These are phyloP conservation scores for Anguilla megastoma DNA, from an alignment of 2,797 vertebrate species.

Conservation along the genomic window DNA sequence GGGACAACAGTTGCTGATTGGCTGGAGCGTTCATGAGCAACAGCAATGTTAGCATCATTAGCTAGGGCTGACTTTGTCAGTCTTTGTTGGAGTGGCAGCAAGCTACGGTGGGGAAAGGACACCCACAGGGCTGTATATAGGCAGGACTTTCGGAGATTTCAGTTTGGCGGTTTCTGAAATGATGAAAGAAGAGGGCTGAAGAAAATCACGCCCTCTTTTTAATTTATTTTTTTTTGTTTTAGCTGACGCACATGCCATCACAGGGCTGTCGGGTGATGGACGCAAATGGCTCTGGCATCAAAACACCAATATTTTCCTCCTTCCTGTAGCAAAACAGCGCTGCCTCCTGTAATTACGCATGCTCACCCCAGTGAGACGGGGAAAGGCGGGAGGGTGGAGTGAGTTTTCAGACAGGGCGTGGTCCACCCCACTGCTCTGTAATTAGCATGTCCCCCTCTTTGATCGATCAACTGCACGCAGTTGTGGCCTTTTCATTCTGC, in stretches of 20 bases:
- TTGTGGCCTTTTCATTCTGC: neutral
- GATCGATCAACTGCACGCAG: neutral
- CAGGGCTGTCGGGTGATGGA: neutral
- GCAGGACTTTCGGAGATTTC: neutral
- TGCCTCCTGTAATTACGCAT: neutral
- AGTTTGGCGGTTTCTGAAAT: neutral
- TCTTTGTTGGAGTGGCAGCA: neutral
- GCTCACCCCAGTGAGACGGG: neutral
- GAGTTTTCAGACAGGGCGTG: neutral
- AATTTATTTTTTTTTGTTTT: neutral
- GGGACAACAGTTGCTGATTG: neutral
- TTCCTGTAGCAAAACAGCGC: neutral
- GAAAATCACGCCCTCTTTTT: too few species aligned
- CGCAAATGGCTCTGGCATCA: neutral
- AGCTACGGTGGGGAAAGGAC: neutral
- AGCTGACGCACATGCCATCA: neutral
- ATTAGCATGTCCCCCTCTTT: neutral
- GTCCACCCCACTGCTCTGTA: neutral
- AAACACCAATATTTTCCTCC: neutral
- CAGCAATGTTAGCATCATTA: too few species aligned
- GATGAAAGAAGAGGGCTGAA: neutral
- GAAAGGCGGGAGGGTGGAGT: neutral
- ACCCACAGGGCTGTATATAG: neutral
- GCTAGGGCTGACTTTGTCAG: neutral
- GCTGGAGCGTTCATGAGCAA: too few species aligned